A percentile compares a stretch with the other conserved stretches of the same genome.
phyloP scores from a whole-genome alignment of 1,140 invertebrate species.

The Idris sp. region DNA sequence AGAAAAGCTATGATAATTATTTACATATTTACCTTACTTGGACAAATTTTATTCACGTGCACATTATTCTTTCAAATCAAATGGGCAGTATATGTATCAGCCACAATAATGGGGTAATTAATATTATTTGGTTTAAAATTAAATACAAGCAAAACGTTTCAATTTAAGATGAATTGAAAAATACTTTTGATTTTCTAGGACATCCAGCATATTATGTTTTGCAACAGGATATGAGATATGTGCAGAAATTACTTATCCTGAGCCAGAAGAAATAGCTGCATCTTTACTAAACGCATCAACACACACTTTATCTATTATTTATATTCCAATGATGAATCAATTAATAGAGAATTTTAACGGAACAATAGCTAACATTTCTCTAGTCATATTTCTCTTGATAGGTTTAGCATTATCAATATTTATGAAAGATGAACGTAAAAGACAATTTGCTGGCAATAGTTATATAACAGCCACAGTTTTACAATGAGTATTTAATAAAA shows the following conservation, averaged over 20 bases:
- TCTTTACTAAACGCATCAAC: constrained; percentile 82
- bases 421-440: constrained; percentile 50
- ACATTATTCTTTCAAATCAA: constrained; percentile 75
- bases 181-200: too few relatives aligned
- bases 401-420: constrained; percentile 30
- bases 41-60: constrained; percentile 82
- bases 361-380: constrained; percentile 31
- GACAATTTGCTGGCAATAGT: constrained; percentile 42
- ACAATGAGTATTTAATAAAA: too few relatives aligned
- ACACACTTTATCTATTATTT: constrained; percentile 72
- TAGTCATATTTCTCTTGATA: constrained; percentile 27
- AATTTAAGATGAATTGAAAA: too few relatives aligned
- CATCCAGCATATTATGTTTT: constrained; percentile 85
- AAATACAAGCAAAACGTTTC: too few relatives aligned
- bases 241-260: constrained; percentile 85
- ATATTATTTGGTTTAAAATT: too few relatives aligned
- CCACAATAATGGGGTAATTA: constrained; percentile 49
- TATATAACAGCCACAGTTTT: not conserved
- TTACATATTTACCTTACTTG: constrained; percentile 80
- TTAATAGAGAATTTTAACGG: constrained; percentile 39
- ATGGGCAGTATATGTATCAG: constrained; percentile 53
- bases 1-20: constrained; percentile 82
- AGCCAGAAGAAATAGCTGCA: constrained; percentile 82
- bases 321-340: constrained; percentile 46
- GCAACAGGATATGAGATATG: constrained; percentile 85